phyloP scores from a whole-genome alignment of 1,140 invertebrate species.

The Papilio xuthus region DNA sequence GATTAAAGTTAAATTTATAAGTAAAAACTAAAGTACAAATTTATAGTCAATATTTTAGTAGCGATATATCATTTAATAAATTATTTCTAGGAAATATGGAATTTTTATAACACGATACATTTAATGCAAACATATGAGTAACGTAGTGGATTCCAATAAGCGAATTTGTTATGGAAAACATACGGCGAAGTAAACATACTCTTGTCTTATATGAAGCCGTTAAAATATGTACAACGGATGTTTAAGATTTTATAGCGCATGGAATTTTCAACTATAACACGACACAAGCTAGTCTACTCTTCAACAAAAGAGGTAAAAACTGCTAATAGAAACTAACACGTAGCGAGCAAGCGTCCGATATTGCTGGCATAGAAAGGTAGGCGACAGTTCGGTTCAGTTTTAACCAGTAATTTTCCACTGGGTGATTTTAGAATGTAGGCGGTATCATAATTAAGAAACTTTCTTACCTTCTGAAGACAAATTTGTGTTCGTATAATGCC shows the following conservation, averaged over 20 bases:
- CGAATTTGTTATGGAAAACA: conserved; percentile 37
- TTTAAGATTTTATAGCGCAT: conserved; percentile 19
- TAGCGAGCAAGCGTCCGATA: conserved; percentile 67
- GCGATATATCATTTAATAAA: background rate
- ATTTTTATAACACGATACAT: conserved; percentile 9
- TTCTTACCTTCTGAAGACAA: conserved; percentile 78
- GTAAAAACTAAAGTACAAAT: too few relatives aligned
- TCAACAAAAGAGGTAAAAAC: conserved; percentile 57
- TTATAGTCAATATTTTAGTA: background rate
- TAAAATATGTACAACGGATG: conserved; percentile 22
- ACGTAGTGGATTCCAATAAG: conserved; percentile 37
- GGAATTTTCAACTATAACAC: conserved; percentile 14
- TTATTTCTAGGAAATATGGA: background rate
- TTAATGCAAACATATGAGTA: conserved; percentile 29
- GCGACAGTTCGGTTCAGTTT: conserved; percentile 64
- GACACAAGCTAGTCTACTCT: conserved; percentile 41
- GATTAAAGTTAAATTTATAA: too few relatives aligned
- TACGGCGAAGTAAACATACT: conserved; percentile 35
- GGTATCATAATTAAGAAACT: conserved; percentile 51
- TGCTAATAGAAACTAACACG: conserved; percentile 77
- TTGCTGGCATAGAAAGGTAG: conserved; percentile 72
- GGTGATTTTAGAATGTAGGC: conserved; percentile 50
- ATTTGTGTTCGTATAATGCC: conserved; percentile 75
- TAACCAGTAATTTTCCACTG: conserved; percentile 76
- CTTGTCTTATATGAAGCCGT: conserved; percentile 4